Conservation (phyloP, 2,888 invertebrate genomes). For the Hydrotaea diabolus region DNA sequence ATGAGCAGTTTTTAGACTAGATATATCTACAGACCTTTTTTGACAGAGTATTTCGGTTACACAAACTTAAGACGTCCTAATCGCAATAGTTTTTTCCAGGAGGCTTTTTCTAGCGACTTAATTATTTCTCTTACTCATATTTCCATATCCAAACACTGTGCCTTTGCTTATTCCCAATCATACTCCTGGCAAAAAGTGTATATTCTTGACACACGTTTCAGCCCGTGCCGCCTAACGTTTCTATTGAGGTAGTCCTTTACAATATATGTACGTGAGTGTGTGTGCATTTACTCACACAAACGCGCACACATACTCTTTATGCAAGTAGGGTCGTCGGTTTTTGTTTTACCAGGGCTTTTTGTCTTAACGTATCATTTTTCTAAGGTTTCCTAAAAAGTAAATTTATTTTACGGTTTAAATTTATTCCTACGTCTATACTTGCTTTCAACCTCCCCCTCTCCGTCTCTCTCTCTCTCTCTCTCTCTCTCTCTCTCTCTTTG, state of each 20-base stretch:
- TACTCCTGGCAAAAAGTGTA: background rate
- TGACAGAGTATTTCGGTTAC: no score
- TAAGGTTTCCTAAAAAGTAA: conserved; percentile 18
- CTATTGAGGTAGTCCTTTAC: conserved; percentile 48
- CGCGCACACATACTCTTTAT: no score
- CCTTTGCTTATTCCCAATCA: background rate
- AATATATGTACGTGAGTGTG: background rate
- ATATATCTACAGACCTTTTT: no score
- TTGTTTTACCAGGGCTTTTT: background rate
- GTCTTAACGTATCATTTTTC: conserved; percentile 17
- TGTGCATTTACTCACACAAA: no score
- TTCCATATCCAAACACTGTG: conserved; percentile 14
- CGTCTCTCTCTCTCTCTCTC: background rate
- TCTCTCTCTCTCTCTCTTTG: conserved; percentile 6
- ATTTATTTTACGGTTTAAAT: conserved; percentile 12
- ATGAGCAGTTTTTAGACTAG: no score
- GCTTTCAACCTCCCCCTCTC: conserved; percentile 24
- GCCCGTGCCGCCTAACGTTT: conserved; percentile 15
- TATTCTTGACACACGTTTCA: conserved; percentile 1
- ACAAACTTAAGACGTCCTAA: no score
- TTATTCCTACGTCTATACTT: background rate
- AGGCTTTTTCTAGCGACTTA: no score
- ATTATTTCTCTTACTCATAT: background rate
- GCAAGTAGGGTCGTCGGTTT: background rate
- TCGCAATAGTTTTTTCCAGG: no score